Base-by-base conservation (phyloP, 35 echinoderm and acorn worm species). In the Apostichopus japonicus region DNA sequence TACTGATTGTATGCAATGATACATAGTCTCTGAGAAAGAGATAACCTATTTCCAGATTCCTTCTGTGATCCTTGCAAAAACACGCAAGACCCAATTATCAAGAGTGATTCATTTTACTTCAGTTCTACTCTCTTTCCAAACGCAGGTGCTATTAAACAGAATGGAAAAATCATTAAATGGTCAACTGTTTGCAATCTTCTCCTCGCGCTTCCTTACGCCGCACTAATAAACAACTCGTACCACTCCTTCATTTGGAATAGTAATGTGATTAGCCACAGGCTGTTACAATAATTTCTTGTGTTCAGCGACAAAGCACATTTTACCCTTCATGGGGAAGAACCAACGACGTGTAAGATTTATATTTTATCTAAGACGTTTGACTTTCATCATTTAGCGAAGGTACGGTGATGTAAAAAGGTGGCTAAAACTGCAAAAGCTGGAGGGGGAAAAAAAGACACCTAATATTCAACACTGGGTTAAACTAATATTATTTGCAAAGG, bases 211-310 rank as follows among this genome's bases (percentile, higher is more conserved):
- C 19, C 6, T 23, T 51, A 55, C 56, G 81, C 53, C n/a, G n/a
- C 4, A 58, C 21, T 84, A 23, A 59, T 54, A 58, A 84, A 84
- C 53, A 84, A 84, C 56, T 57, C 53, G 22, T 51, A n/a, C n/a
- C 17, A 10, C 56, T 55, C 16, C 22, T 17, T 84, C 56, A 84
- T 58, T 84, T 58, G 17, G 51, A 54, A 58, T 55, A 84, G 81
- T 84, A 84, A 84, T 84, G 81, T 24, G 54, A 84, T 84, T 84
- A 84, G 81, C 81, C 56, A 84, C 81, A 84, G 56, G 54, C 54
- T 57, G 81, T 58, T 84, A 84, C 81, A 84, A 55, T 84, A 84
- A 84, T 84, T 83, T 84, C 71, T 84, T 56, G 13, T 84, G 81
- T 84, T 84, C 22, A n/a, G 15, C 11, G 0, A 57, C 19, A 58